Conservation (phyloP, 1,140 invertebrate genomes). For the Acromyrmex echinatior region DNA sequence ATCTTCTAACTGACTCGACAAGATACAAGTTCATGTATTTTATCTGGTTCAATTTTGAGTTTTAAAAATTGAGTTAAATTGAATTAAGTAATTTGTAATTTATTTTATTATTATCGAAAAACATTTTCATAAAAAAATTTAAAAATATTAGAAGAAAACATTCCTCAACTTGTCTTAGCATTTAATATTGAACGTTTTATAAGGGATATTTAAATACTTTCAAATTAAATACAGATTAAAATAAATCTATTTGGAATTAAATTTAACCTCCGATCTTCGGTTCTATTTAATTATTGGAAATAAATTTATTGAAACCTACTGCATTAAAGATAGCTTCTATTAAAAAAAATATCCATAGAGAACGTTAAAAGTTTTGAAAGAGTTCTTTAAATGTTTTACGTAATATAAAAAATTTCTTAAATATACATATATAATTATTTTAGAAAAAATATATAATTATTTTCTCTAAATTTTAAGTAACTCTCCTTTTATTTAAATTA, state of each 20-base stretch:
- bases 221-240: conserved; percentile 17
- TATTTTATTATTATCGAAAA: not conserved
- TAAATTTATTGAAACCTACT: not conserved
- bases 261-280: not conserved
- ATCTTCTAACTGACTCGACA: conserved; percentile 32
- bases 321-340: not conserved
- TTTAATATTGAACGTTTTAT: not conserved
- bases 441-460: too few species aligned
- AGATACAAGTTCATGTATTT: conserved; percentile 29
- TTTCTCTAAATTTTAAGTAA: too few species aligned
- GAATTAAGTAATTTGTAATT: not conserved
- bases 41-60: not conserved
- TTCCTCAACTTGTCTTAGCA: not conserved
- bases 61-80: not conserved
- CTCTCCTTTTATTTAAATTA: too few species aligned
- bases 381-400: not conserved
- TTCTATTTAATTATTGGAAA: not conserved
- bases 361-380: not conserved
- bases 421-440: too few species aligned
- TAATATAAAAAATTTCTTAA: not conserved
- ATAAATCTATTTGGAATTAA: not conserved
- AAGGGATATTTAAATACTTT: not conserved
- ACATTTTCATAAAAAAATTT: not conserved
- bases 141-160: not conserved
- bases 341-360: not conserved